A percentile compares a stretch with the other conserved stretches of the same genome.
Conservation (phyloP, 2,797 vertebrate genomes). For the Sus cebifrons region DNA sequence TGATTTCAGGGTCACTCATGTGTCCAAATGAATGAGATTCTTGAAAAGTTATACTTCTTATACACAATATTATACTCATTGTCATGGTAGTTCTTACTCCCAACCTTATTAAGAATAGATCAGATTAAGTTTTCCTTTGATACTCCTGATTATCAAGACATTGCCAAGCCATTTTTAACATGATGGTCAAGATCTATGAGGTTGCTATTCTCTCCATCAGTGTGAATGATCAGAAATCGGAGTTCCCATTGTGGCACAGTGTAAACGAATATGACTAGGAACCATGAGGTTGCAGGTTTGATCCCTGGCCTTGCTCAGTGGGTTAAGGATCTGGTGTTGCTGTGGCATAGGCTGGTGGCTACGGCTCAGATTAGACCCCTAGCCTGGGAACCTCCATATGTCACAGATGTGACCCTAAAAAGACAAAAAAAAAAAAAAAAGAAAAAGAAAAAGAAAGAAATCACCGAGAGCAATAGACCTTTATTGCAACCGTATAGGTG, state of each 20-base stretch:
- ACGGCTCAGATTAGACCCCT: no score
- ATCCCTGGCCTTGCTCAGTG: no score
- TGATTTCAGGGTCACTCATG: neutral
- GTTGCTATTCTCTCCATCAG: slow-evolving; percentile 16
- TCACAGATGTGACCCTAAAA: no score
- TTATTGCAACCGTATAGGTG: neutral
- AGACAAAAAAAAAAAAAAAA: no score
- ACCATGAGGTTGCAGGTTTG: no score
- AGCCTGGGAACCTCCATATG: no score
- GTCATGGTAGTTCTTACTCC: neutral
- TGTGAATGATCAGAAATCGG: neutral
- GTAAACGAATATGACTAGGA: no score
- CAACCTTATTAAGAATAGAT: slow-evolving; percentile 39
- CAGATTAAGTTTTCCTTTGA: slow-evolving; percentile 50
- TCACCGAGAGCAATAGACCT: neutral
- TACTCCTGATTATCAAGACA: neutral
- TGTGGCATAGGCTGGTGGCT: no score
- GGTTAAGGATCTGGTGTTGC: no score
- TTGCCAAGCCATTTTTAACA: slow-evolving; percentile 42
- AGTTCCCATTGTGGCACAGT: no score
- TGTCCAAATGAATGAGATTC: neutral
- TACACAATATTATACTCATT: slow-evolving; percentile 26
- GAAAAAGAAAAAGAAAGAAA: no score
- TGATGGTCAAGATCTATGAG: slow-evolving; percentile 30
- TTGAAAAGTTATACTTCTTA: slow-evolving; percentile 43